Percentiles rank a stretch among this genome's conserved stretches.
phyloP scores from a whole-genome alignment of 2,797 vertebrate species.

The Anniella stebbinsi region DNA sequence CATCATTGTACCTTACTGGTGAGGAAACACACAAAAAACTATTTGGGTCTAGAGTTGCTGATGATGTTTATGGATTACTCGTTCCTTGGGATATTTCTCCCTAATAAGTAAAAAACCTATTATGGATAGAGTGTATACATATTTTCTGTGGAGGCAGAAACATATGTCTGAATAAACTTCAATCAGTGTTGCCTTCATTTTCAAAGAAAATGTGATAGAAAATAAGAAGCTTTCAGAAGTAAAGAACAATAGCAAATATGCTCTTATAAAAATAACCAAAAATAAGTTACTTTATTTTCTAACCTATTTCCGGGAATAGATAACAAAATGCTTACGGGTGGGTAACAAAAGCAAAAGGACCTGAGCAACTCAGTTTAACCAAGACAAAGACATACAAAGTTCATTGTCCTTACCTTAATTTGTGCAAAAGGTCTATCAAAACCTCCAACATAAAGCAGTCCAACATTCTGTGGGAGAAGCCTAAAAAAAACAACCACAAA shows the following conservation, averaged over 20 bases:
- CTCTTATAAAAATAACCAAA: not conserved
- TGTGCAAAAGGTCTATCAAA: constrained; percentile 96
- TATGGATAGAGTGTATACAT: not conserved
- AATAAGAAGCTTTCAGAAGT: not conserved
- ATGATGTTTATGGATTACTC: not conserved
- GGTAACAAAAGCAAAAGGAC: not conserved
- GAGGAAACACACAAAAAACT: not conserved
- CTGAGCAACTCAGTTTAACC: not conserved
- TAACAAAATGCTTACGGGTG: not conserved
- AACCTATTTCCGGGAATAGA: not conserved
- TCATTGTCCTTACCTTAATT: constrained; percentile 90
- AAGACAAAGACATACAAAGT: constrained; percentile 15
- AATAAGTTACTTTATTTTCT: not conserved
- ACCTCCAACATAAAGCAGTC: constrained; percentile 95
- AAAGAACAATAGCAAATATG: not conserved
- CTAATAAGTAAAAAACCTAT: not conserved
- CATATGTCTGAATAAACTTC: not conserved
- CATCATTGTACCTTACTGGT: not conserved
- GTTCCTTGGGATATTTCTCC: not conserved
- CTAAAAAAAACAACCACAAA: constrained; percentile 77
- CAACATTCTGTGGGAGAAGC: constrained; percentile 91
- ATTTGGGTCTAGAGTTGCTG: not conserved
- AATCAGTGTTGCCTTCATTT: not conserved
- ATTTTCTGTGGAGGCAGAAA: not conserved
- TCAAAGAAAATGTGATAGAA: not conserved